Percentiles rank a stretch among this genome's conserved stretches.
Conservation (phyloP, 2,113 vertebrate species). For the Mirza zaza region DNA sequence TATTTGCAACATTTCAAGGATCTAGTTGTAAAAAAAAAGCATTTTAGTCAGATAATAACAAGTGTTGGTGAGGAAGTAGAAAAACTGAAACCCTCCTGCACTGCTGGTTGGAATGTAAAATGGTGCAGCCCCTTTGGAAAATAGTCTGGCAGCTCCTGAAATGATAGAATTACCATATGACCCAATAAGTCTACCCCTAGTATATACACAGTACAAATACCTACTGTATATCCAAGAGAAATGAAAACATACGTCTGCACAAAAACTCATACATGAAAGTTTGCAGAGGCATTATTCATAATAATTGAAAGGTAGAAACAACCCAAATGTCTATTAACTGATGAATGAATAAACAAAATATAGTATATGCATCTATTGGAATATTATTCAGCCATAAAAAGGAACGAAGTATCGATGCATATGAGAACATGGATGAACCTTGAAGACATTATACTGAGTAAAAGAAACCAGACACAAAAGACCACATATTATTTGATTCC, state of each 20-base stretch:
- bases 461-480: neutral
- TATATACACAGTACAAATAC: neutral
- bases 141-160: neutral
- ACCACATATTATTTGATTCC: neutral
- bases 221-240: neutral
- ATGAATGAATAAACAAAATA: neutral
- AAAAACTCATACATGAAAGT: neutral
- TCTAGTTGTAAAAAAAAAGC: neutral
- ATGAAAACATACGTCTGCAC: neutral
- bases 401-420: neutral
- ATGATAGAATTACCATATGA: neutral
- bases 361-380: neutral
- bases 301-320: neutral
- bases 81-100: neutral
- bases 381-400: neutral
- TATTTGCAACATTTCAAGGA: neutral
- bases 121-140: neutral
- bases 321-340: neutral
- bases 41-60: neutral
- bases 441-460: neutral
- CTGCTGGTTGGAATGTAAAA: neutral
- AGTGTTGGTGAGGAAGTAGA: neutral
- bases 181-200: neutral
- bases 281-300: neutral
- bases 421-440: neutral